Evolutionary conservation across 2,888 invertebrate genomes (phyloP), one percentile per base, ranked within the genome.

Genomic region (Eilema depressum): DNA sequence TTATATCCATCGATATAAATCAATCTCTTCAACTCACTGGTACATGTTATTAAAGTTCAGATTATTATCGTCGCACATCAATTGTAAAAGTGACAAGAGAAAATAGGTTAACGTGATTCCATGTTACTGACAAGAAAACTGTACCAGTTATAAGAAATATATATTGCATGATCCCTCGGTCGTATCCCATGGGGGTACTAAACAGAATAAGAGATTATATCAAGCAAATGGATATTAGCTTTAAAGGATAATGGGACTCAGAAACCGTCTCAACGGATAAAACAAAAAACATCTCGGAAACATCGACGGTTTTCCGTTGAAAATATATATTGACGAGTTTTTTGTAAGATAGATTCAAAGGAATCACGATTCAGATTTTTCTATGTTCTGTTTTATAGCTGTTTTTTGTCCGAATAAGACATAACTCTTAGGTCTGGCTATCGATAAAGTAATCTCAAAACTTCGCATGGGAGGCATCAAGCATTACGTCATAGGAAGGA

Each of bases 131-230:
- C 23, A 57, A 66, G 28, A 66, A 47, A 47, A 47, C 28, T 28
- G 57, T 53, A 25, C 10, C 37, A 66, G 37, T 25, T 63, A 30
- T 30, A 59, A 65, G 56, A 33, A 60, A 71, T 53, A 53, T n/a
- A 28, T 37, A 26, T 28, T 37, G 53, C n/a, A 61, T 65, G 28
- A 66, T 63, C 47, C 2, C 25, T 59, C 25, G 14, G 25, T 66
- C 53, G 57, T 25, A 47, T 68, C 65, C 63, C 68, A 28, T 20
- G 63, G 59, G 62, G 26, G 23, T 69, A 26, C 63, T 68, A 30
- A 47, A 17, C 61, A 65, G 68, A 63, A 56, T 68, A 66, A 72
- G 25, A 66, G 68, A 72, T 68, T 72, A 72, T 63, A 72, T 68
- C 30, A 62, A 47, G 28, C 68, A 68, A 71, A 65, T 68, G 56